Conservation (phyloP, 2,888 invertebrate species). For the Mycalesis mineus region DNA sequence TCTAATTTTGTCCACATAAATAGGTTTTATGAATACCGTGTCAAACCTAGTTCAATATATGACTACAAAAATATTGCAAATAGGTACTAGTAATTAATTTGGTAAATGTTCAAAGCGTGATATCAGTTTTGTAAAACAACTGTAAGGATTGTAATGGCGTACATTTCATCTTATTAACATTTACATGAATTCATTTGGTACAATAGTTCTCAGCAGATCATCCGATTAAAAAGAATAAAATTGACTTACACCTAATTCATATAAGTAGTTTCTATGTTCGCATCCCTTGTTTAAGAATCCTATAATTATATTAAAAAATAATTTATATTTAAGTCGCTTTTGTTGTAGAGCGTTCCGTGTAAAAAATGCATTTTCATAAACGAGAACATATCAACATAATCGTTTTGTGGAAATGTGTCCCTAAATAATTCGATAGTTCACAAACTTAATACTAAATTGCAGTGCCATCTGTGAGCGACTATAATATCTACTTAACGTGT, state of each 20-base stretch:
- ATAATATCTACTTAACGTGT: not conserved
- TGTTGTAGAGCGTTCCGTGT: not conserved
- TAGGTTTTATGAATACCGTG: not conserved
- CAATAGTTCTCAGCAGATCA: conserved; percentile 8
- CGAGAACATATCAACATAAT: not conserved
- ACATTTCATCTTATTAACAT: not conserved
- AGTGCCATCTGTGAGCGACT: no score
- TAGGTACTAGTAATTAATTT: not conserved
- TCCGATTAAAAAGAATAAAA: conserved; percentile 17
- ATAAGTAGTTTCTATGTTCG: conserved; percentile 2
- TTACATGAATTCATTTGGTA: conserved; percentile 11
- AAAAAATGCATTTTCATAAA: not conserved
- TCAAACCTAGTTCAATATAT: conserved; percentile 3
- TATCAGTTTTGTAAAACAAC: not conserved
- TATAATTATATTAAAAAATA: conserved; percentile 19
- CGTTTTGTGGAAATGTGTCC: not conserved
- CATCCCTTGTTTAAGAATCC: conserved; percentile 23
- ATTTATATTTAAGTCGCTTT: conserved; percentile 12
- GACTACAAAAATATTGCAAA: conserved; percentile 16
- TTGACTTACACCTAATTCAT: conserved; percentile 20
- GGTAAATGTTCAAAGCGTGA: not conserved
- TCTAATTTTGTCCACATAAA: not conserved
- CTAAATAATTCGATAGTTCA: no score
- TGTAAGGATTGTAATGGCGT: not conserved
- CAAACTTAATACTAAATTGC: not conserved